Base-by-base conservation (phyloP, 2,888 invertebrate genomes). In the Teleiodes luculella region DNA sequence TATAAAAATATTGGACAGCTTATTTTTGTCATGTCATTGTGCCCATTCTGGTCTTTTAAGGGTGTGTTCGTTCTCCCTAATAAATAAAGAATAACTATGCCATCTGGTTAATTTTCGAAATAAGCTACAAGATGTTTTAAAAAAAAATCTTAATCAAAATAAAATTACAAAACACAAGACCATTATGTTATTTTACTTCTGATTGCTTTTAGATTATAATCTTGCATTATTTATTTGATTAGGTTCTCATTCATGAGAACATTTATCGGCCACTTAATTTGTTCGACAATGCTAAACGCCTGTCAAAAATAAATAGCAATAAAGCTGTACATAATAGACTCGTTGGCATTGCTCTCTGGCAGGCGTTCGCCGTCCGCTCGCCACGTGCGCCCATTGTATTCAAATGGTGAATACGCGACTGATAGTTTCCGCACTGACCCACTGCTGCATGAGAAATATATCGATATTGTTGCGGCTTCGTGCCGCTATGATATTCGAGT, bases 351-450 rank as follows among this genome's bases (percentile, higher is more conserved):
- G 24, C 31, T 39, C n/a, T 18, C 6, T 14, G n/a, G 43, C 16
- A 30, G 41, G 52, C 55, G 39, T 28, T 33, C 45, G 16, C 54
- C 24, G 24, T 24, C 24, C 24, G 24, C 24, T 3, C 41, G 39
- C 16, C 55, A 55, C 55, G 55, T 55, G 55, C 41, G 16, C 10
- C 39, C n/a, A 50, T 54, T 39, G 39, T 54, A 37, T 31, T 51
- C 10, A 31, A 16, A 47, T 36, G 45, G 37, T 33, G 48, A 24
- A 33, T 36, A 37, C 31, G 30, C 24, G 37, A 13, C 59, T 55
- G 65, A 76, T 75, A 68, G 73, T 67, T 76, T 78, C 76, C 78
- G 74, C 24, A 74, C 62, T 71, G 76, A 68, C 72, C 70, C 65
- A 64, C 55, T 67, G 65, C 67, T 65, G 49, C 13, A 36, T 16